Evolutionary conservation across 1,140 invertebrate species (phyloP).

Genomic region (Andricus grossulariae): DNA sequence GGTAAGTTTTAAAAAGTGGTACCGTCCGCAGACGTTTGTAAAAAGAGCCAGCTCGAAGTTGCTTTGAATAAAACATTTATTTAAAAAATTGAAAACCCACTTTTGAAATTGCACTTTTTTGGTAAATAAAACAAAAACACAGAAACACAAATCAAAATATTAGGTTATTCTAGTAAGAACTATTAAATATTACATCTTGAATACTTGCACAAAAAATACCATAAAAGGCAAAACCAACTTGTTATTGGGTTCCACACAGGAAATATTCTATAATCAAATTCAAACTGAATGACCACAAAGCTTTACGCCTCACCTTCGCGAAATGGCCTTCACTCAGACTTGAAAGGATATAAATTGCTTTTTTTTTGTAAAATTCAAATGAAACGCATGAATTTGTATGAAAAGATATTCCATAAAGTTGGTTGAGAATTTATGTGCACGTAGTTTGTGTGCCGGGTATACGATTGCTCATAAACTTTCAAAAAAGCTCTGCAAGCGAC

Average conservation of each 20-base stretch:
- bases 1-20: neutral
- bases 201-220: no score
- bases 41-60: constrained; percentile 7
- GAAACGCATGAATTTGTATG: constrained; percentile 31
- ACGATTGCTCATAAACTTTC: constrained; percentile 28
- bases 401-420: constrained; percentile 14
- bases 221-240: no score
- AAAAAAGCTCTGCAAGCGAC: constrained; percentile 22
- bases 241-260: constrained; percentile 4
- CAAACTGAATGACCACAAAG: constrained; percentile 16
- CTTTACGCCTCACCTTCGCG: neutral
- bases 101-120: neutral
- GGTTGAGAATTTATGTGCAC: neutral
- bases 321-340: constrained; percentile 7
- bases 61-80: neutral
- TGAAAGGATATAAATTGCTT: constrained; percentile 27
- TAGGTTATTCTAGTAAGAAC: no score
- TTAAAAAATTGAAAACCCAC: neutral
- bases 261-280: neutral
- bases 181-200: no score
- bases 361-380: constrained; percentile 29
- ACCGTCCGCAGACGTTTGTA: neutral
- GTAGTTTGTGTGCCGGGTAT: neutral
- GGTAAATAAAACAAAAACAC: no score
- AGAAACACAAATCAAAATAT: no score